Evolutionary conservation across 2,888 invertebrate genomes (phyloP).

Genomic region (Agonopterix arenella): DNA sequence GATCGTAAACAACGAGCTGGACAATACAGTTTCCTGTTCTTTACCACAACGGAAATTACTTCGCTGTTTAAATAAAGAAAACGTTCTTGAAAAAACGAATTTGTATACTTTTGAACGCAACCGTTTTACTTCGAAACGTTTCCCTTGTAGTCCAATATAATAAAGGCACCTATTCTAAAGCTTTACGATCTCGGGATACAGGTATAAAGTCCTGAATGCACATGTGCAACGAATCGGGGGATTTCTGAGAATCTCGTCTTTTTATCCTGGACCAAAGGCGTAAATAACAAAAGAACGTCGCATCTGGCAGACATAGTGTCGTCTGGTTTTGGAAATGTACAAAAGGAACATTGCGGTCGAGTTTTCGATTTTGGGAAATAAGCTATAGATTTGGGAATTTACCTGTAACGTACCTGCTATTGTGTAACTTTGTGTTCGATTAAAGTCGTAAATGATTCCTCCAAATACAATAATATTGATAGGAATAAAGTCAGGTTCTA

Average conservation of each 20-base stretch:
- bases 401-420: neutral
- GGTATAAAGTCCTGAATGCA: constrained; percentile 42
- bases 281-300: constrained; percentile 35
- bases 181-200: constrained; percentile 25
- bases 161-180: constrained; percentile 17
- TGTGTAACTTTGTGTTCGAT: neutral
- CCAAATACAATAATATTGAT: no score
- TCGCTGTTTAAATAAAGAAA: neutral
- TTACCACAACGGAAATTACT: constrained; percentile 8
- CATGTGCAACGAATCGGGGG: constrained; percentile 43
- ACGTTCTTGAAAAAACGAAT: neutral
- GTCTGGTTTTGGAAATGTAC: constrained; percentile 22
- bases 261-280: constrained; percentile 12
- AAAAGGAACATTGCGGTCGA: neutral
- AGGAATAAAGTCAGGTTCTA: no score
- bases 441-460: no score
- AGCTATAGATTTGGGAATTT: neutral
- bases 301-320: constrained; percentile 67
- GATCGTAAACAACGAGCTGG: constrained; percentile 2
- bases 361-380: neutral
- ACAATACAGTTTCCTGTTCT: constrained; percentile 13
- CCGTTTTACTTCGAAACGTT: neutral
- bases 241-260: constrained; percentile 46
- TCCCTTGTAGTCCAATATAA: constrained; percentile 15
- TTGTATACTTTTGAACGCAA: neutral